Conservation (phyloP, 1,140 invertebrate genomes). For the Teleopsis dalmanni region DNA sequence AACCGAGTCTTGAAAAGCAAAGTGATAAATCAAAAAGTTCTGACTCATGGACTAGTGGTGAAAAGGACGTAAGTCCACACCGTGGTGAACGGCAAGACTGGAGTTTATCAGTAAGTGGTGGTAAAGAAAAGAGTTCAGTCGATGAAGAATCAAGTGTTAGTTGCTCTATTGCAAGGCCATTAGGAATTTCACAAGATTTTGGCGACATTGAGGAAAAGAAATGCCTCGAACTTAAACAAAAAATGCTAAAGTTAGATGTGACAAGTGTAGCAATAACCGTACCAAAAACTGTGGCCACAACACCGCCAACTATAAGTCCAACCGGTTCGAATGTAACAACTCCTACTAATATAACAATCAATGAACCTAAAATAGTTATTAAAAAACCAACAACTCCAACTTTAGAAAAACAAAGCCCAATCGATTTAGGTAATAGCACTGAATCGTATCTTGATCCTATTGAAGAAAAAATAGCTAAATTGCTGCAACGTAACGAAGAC, state of each 20-base stretch:
- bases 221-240: slow-evolving; percentile 38
- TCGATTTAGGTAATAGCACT: slow-evolving; percentile 46
- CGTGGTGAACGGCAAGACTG: slow-evolving; percentile 28
- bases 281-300: slow-evolving; percentile 24
- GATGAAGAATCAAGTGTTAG: slow-evolving; percentile 72
- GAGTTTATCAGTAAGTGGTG: slow-evolving; percentile 48
- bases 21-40: slow-evolving; percentile 59
- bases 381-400: slow-evolving; percentile 53
- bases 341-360: slow-evolving; percentile 33
- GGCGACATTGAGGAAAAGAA: slow-evolving; percentile 52
- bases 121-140: slow-evolving; percentile 54
- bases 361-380: slow-evolving; percentile 29
- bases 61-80: slow-evolving; percentile 51
- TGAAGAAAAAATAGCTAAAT: slow-evolving; percentile 36
- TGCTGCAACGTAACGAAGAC: slow-evolving; percentile 33
- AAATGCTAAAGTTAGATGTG: slow-evolving; percentile 36
- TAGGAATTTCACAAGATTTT: slow-evolving; percentile 67
- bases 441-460: slow-evolving; percentile 37
- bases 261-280: slow-evolving; percentile 12
- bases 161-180: slow-evolving; percentile 65
- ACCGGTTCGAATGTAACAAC: slow-evolving; percentile 10
- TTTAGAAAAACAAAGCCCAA: slow-evolving; percentile 54
- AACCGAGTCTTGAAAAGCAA: slow-evolving; percentile 51
- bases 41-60: slow-evolving; percentile 56
- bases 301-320: slow-evolving; percentile 20